A percentile compares a stretch with the other conserved stretches of the same genome.
Conservation (phyloP, 1,140 invertebrate genomes). For the Littorina saxatilis region DNA sequence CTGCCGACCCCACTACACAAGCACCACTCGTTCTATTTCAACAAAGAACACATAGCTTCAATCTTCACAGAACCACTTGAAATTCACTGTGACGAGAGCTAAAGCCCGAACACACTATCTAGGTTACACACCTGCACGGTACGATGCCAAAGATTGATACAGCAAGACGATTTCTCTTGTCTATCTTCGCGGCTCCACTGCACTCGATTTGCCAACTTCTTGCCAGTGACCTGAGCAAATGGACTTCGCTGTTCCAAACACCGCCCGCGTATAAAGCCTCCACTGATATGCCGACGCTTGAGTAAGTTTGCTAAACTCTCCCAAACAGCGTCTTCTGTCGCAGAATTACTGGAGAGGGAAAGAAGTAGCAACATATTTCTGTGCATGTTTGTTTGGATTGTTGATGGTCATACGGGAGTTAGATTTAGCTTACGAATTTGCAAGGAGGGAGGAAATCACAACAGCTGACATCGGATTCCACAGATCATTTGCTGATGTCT, state of each 20-base stretch:
- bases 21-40: conserved; percentile 23
- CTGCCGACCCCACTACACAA: conserved; percentile 6
- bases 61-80: conserved; percentile 15
- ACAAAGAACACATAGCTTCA: conserved; percentile 36
- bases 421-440: background rate
- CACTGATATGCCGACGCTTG: background rate
- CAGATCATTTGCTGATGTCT: conserved; percentile 38
- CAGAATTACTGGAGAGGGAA: too few relatives aligned
- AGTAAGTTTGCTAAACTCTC: too few relatives aligned
- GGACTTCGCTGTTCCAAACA: conserved; percentile 37
- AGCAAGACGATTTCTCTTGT: conserved; percentile 26
- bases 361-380: too few relatives aligned
- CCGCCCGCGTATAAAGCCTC: background rate
- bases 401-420: too few relatives aligned
- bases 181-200: conserved; percentile 30
- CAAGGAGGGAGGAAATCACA: conserved; percentile 8
- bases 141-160: background rate
- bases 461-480: conserved; percentile 41
- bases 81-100: conserved; percentile 13
- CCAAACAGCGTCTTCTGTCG: too few relatives aligned
- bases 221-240: conserved; percentile 40
- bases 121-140: conserved; percentile 34
- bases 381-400: too few relatives aligned
- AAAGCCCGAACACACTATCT: conserved; percentile 8
- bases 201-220: conserved; percentile 42